Evolutionary conservation across 2,797 vertebrate genomes (phyloP).

Genomic region (Ptychobarbus kaznakovi): DNA sequence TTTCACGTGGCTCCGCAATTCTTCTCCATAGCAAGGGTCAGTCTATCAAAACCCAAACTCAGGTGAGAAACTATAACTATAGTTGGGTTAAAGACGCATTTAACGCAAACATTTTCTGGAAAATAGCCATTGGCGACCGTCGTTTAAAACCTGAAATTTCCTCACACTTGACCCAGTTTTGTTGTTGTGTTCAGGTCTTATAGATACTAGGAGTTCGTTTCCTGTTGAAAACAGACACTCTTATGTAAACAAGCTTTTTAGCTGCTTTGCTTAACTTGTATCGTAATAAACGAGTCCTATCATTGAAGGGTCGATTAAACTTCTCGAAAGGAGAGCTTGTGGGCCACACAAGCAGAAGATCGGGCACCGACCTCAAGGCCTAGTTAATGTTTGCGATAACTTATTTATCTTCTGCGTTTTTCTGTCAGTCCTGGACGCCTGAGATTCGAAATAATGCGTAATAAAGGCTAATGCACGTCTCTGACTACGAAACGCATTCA

Average conservation of each 20-base stretch:
- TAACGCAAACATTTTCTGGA: not conserved
- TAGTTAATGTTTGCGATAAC: constrained; percentile 2
- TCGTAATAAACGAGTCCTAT: not conserved
- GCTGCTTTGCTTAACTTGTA: not conserved
- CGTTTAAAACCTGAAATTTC: not conserved
- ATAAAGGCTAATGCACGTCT: no score
- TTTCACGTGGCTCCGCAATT: constrained; percentile 17
- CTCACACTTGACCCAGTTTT: not conserved
- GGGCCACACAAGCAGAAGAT: constrained; percentile 31
- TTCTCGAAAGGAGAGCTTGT: not conserved
- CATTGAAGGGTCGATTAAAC: not conserved
- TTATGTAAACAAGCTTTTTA: not conserved
- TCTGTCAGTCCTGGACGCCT: not conserved
- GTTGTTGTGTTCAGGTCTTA: not conserved
- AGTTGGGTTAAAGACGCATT: not conserved
- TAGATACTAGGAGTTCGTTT: constrained; percentile 9
- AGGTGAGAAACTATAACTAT: not conserved
- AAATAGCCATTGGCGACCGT: not conserved
- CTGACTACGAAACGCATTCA: not conserved
- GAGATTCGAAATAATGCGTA: not conserved
- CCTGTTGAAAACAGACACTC: not conserved
- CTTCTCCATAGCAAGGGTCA: not conserved
- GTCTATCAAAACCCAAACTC: not conserved
- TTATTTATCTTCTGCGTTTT: not conserved
- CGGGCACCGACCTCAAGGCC: constrained; percentile 39